phyloP scores from a whole-genome alignment of 1,140 invertebrate genomes.

The Heliothis virescens region DNA sequence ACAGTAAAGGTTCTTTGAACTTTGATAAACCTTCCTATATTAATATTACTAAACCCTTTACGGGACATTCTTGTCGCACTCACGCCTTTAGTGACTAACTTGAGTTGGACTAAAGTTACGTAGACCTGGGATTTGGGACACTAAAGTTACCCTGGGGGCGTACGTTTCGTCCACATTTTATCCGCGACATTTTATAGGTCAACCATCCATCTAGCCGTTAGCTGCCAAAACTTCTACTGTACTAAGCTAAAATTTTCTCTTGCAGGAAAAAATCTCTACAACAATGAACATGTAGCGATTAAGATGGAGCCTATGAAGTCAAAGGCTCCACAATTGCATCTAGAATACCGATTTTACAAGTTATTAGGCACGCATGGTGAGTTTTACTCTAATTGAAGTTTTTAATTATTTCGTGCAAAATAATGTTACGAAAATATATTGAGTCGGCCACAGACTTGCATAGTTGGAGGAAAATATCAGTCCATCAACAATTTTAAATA shows the following conservation, averaged over 20 bases:
- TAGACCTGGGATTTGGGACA: no score
- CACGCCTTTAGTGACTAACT: no score
- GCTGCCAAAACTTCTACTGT: neutral
- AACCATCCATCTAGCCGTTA: no score
- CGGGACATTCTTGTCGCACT: no score
- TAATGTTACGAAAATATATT: slow-evolving; percentile 15
- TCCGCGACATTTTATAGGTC: no score
- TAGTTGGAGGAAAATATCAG: slow-evolving; percentile 1
- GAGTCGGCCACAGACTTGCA: neutral
- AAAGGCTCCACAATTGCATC: slow-evolving; percentile 99
- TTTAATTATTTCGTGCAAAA: slow-evolving; percentile 5
- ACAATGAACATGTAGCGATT: slow-evolving; percentile 99
- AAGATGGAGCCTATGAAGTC: slow-evolving; percentile 99
- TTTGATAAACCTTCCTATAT: no score
- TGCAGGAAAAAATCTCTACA: slow-evolving; percentile 99
- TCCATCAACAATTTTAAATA: slow-evolving; percentile 19
- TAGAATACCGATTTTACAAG: slow-evolving; percentile 99
- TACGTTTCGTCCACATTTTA: no score
- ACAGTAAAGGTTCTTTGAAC: neutral
- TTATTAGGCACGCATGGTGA: slow-evolving; percentile 97
- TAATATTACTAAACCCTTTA: no score
- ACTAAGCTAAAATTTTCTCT: slow-evolving; percentile 76
- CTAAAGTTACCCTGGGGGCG: no score
- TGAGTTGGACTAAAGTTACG: no score
- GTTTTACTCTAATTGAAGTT: slow-evolving; percentile 61